phyloP scores from a whole-genome alignment of 2,888 invertebrate genomes.

The Torymus tubicola region DNA sequence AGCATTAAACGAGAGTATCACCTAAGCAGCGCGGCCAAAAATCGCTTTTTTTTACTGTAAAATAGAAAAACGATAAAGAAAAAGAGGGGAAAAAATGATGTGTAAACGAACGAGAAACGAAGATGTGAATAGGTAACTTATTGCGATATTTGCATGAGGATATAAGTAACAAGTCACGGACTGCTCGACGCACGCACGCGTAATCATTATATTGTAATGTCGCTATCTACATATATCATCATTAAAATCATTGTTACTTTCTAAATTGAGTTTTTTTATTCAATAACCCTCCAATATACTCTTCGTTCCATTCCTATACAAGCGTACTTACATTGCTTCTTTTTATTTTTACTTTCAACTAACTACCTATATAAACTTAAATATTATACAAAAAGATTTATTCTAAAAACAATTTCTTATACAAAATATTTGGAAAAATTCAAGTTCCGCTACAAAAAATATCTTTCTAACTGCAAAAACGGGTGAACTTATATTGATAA shows the following conservation, averaged over 20 bases:
- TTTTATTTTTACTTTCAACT: too few relatives aligned
- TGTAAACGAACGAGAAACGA: too few relatives aligned
- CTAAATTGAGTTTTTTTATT: conserved; percentile 47
- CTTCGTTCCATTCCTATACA: too few relatives aligned
- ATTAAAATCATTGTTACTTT: conserved; percentile 61
- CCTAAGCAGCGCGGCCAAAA: conserved; percentile 50
- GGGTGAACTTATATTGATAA: too few relatives aligned
- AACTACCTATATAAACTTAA: too few relatives aligned
- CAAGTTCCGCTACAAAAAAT: too few relatives aligned
- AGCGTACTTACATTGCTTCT: too few relatives aligned
- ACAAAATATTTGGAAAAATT: too few relatives aligned
- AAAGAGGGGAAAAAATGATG: conserved; percentile 13
- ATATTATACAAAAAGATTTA: too few relatives aligned
- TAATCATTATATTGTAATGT: conserved; percentile 61
- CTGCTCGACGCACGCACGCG: conserved; percentile 55
- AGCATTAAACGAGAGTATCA: conserved; percentile 37
- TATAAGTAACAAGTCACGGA: conserved; percentile 42
- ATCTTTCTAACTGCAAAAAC: too few relatives aligned
- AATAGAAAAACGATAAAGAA: conserved; percentile 29
- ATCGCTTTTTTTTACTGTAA: conserved; percentile 58
- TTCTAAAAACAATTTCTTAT: too few relatives aligned
- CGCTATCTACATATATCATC: conserved; percentile 58
- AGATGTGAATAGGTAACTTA: conserved; percentile 22
- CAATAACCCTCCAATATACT: neutral
- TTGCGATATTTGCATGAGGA: conserved; percentile 53